Evolutionary conservation across 2,888 invertebrate species (phyloP).

Genomic region (Cataglyphis rosenhaueri): DNA sequence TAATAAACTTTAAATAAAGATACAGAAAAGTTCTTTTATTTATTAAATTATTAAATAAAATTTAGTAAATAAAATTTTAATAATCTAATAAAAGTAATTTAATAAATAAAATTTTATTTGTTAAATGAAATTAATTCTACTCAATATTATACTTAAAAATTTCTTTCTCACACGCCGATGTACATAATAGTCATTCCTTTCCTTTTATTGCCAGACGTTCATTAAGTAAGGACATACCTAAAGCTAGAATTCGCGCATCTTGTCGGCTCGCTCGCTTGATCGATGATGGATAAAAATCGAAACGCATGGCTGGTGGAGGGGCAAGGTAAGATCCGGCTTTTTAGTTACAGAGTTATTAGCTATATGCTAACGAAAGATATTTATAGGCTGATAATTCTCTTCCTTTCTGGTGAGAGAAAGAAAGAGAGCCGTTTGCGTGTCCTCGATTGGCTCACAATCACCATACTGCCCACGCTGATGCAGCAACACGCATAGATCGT

Average conservation of each 20-base stretch:
- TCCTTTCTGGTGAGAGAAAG: background rate
- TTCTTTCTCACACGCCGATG: background rate
- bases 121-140: background rate
- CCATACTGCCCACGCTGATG: conserved; percentile 63
- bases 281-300: conserved; percentile 17
- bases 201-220: background rate
- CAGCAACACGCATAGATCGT: conserved; percentile 47
- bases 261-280: background rate
- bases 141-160: background rate
- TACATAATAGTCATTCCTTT: background rate
- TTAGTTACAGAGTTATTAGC: conserved; percentile 31
- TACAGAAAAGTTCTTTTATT: too few relatives aligned
- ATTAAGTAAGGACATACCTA: conserved; percentile 3
- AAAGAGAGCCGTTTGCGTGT: conserved; percentile 50
- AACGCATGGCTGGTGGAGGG: background rate
- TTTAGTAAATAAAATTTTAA: too few relatives aligned
- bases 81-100: too few relatives aligned
- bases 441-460: conserved; percentile 63
- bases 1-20: too few relatives aligned
- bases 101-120: background rate
- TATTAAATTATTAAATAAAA: too few relatives aligned
- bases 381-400: conserved; percentile 1
- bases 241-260: background rate
- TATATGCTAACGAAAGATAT: conserved; percentile 38
- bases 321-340: conserved; percentile 26